Evolutionary conservation across 2,888 invertebrate species (phyloP), one percentile per base, ranked within the genome.

Genomic region (Aethes cnicana): DNA sequence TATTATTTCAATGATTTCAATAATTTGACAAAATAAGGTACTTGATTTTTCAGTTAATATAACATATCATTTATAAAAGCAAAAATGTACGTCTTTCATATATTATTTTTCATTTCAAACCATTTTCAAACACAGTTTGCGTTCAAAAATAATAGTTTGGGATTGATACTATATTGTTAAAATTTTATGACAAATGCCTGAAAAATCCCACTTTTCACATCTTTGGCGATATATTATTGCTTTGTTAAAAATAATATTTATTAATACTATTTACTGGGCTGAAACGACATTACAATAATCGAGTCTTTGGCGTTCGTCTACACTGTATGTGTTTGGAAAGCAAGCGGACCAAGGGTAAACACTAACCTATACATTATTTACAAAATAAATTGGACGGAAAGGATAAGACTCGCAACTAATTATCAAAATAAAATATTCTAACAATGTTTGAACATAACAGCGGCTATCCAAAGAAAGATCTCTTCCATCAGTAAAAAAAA

Each of bases 281-380:
- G 63, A 46, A 64, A 71, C 69, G 77, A 80, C 73, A 63, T 72
- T 68, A 74, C 60, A 70, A 64, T 67, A 66, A 63, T 61, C 54
- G 77, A 78, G 81, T 88, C 88, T 89, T 89, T 89, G 88, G 88
- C 81, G 82, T 81, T 76, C 68, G 72, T 79, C 88, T 88, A 86
- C 80, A 88, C 88, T 89, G 88, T 89, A 89, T 89, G 88, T 81
- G 63, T 58, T 59, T 69, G 66, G 70, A 63, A 72, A 71, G 66
- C 69, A 69, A 71, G 62, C 64, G 57, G 61, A 56, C 62, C 61
- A 62, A 46, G 28, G 42, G 18, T 28, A 39, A 42, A 43, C 17
- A 49, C 46, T 52, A 52, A 20, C 33, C 63, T 61, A 69, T 63
- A 64, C 65, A 65, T 59, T 74, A 70, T 69, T 64, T 75, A 75